Percentiles rank a stretch among this genome's conserved stretches.
Evolutionary conservation across 2,888 invertebrate species (phyloP).

Genomic region (Lasioglossum leucozonium): DNA sequence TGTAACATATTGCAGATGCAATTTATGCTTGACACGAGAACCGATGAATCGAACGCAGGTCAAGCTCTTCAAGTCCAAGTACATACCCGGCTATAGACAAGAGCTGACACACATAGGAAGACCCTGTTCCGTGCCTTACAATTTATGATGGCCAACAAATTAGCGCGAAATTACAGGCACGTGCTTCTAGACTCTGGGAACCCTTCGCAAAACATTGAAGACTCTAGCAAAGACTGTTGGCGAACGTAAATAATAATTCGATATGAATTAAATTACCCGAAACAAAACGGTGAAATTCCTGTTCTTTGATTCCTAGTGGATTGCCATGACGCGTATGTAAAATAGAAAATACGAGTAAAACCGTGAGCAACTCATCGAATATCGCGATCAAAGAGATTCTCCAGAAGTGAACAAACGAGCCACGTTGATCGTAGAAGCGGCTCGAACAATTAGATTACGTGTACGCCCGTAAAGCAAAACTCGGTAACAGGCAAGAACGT

Average conservation of each 20-base stretch:
- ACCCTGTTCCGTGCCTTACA: neutral
- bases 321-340: neutral
- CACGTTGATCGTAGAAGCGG: neutral
- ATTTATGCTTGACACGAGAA: neutral
- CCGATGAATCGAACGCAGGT: constrained; percentile 9
- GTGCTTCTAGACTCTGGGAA: neutral
- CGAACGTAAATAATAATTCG: neutral
- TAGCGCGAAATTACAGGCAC: neutral
- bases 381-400: too few relatives aligned
- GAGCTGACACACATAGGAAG: neutral
- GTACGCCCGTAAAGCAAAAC: neutral
- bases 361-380: neutral
- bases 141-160: neutral
- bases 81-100: neutral
- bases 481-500: neutral
- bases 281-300: neutral
- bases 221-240: neutral
- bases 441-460: neutral
- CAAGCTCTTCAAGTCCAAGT: constrained; percentile 5
- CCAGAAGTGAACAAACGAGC: neutral
- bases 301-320: neutral
- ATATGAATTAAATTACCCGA: neutral
- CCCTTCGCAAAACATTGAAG: neutral
- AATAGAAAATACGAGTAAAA: neutral
- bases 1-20: neutral